These are phyloP conservation scores for Desoria tigrina DNA, from an alignment of 2,888 invertebrate genomes.

Conservation along the genomic window DNA sequence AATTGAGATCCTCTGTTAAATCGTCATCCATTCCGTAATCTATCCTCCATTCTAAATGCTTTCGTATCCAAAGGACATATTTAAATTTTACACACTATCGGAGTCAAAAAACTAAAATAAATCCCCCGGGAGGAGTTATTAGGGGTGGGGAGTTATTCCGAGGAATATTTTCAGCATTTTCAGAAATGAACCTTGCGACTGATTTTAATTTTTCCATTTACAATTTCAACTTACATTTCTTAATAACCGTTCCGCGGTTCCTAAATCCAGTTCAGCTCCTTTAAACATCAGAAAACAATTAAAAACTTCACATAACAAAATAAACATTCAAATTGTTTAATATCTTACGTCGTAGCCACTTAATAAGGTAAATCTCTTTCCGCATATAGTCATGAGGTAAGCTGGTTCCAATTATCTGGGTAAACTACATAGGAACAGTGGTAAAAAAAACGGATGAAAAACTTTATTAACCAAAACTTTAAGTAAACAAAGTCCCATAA, in stretches of 20 bases:
- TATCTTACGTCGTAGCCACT: conserved; percentile 14
- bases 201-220: no score
- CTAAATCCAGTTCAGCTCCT: conserved; percentile 1
- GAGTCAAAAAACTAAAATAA: no score
- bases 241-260: background rate
- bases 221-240: background rate
- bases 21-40: conserved; percentile 11
- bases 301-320: background rate
- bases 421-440: conserved; percentile 14
- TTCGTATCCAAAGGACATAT: no score
- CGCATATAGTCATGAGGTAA: conserved; percentile 16
- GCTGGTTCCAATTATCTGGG: background rate
- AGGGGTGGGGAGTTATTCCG: no score
- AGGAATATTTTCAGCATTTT: no score
- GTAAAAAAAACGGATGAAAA: no score
- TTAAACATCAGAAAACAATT: background rate
- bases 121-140: no score
- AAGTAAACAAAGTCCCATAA: no score
- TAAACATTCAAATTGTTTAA: background rate
- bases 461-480: background rate
- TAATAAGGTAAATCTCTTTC: conserved; percentile 7
- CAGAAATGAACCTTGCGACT: no score
- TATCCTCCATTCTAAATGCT: conserved; percentile 15
- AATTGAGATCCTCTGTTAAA: conserved; percentile 3
- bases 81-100: no score